Base-by-base conservation (phyloP, 2,113 vertebrate genomes). In the Suricata suricatta region DNA sequence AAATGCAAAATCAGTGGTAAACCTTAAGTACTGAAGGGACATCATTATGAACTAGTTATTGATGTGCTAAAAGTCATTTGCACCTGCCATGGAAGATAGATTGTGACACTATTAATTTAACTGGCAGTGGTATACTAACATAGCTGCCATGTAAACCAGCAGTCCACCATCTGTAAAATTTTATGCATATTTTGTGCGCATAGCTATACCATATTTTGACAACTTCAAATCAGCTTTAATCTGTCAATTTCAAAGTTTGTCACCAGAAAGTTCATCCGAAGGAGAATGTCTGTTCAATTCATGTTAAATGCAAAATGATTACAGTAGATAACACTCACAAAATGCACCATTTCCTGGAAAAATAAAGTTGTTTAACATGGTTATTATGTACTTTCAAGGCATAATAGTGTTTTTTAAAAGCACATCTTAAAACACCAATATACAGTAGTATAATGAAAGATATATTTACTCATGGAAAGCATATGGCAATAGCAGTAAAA, bases 261-360 rank as follows among this genome's bases (percentile, higher is more conserved):
- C 97, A 98, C 98, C 96, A 98, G 93, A 98, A 98, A 99, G 98
- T 98, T 99, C 98, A 98, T 96, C 88, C 98, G 97, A 98, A 98
- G 96, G 96, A 98, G 97, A 97, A 93, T 97, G 84, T 96, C 96
- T 98, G 68, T 97, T 98, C 97, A 95, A 96, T 85, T 98, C 98
- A 98, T 94, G 66, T 97, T 98, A 98, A 98, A 97, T 95, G 90
- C 86, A 97, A 98, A 97, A 97, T 96, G 95, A 98, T 98, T 98
- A 97, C 76, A 97, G 84, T 98, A 98, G 97, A 96, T 97, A 98
- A 98, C 76, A 96, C 95, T 98, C 98, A 97, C 85, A 97, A 97
- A 98, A 98, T 97, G 96, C 93, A 79, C 38, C 71, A 94, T 97
- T 85, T 98, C 97, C 96, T 98, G 41, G 85, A 97, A 97, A 98